A percentile compares a stretch with the other conserved stretches of the same genome.
Conservation (phyloP, 2,113 vertebrate species). For the Trogon surrucura region DNA sequence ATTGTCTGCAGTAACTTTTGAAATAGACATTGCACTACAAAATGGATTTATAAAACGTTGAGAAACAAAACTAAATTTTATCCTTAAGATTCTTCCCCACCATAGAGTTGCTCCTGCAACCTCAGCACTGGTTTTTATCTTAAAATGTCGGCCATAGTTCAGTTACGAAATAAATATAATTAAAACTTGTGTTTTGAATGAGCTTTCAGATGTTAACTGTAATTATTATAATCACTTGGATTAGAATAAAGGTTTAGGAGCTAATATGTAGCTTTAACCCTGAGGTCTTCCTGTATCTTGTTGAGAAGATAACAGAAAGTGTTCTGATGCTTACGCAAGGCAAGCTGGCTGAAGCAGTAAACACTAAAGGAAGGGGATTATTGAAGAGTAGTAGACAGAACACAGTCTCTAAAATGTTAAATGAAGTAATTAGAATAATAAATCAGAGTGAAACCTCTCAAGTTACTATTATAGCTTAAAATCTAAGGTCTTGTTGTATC, state of each 20-base stretch:
- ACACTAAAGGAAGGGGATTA: slow-evolving; percentile 42
- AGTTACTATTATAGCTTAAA: background rate
- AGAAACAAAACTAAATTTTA: background rate
- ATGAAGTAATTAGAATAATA: slow-evolving; percentile 27
- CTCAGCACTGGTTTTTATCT: background rate
- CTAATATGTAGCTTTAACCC: slow-evolving; percentile 18
- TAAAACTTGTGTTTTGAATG: background rate
- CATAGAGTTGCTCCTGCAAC: background rate
- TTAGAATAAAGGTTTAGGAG: slow-evolving; percentile 19
- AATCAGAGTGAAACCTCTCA: slow-evolving; percentile 8
- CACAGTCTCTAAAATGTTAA: slow-evolving; percentile 23
- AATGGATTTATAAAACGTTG: background rate
- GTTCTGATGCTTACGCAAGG: slow-evolving; percentile 37
- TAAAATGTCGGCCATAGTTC: background rate
- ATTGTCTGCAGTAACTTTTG: background rate
- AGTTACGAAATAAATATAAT: background rate
- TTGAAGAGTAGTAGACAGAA: background rate
- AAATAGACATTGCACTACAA: background rate
- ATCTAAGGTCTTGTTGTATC: slow-evolving; percentile 40
- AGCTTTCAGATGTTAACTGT: background rate
- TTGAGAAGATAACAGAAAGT: slow-evolving; percentile 41
- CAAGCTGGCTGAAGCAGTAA: slow-evolving; percentile 32
- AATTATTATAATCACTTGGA: slow-evolving; percentile 8
- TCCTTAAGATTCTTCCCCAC: background rate
- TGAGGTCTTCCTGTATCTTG: slow-evolving; percentile 29